These are phyloP conservation scores for Amblyteles armatorius DNA, from an alignment of 2,888 invertebrate species.

Conservation along the genomic window DNA sequence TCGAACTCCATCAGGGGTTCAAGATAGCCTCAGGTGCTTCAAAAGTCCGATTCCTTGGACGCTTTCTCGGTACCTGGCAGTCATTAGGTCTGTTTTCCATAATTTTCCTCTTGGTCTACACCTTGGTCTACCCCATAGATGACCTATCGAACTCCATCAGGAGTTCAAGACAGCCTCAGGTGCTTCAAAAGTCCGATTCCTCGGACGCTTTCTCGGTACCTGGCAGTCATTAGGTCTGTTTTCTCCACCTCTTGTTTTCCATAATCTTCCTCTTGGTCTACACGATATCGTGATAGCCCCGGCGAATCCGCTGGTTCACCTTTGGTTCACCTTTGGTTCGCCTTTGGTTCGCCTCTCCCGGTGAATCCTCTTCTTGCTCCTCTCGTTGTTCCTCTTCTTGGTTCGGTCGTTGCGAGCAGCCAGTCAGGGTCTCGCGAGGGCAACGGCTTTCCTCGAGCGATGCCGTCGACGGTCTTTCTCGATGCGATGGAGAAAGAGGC, in stretches of 20 bases:
- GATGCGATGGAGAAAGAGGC: slow-evolving; percentile 23
- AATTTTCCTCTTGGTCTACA: too few species aligned
- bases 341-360: slow-evolving; percentile 60
- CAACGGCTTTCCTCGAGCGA: slow-evolving; percentile 71
- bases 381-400: neutral
- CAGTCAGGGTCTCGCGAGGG: slow-evolving; percentile 68
- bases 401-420: slow-evolving; percentile 29
- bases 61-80: too few species aligned
- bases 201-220: slow-evolving; percentile 31
- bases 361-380: slow-evolving; percentile 54
- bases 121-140: too few species aligned
- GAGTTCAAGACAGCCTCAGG: slow-evolving; percentile 30
- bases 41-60: too few species aligned
- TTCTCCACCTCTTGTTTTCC: slow-evolving; percentile 37
- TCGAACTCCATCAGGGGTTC: slow-evolving; percentile 55
- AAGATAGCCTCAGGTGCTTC: slow-evolving; percentile 33
- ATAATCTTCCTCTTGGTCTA: slow-evolving; percentile 23
- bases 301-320: slow-evolving; percentile 55
- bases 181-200: slow-evolving; percentile 13
- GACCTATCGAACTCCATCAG: slow-evolving; percentile 59
- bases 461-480: slow-evolving; percentile 47
- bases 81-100: too few species aligned
- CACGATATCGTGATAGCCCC: slow-evolving; percentile 53
- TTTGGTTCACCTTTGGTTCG: slow-evolving; percentile 64
- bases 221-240: slow-evolving; percentile 22